A percentile compares a stretch with the other conserved stretches of the same genome.
Conservation (phyloP, 2,797 vertebrate species). For the Pipistrellus nathusii region DNA sequence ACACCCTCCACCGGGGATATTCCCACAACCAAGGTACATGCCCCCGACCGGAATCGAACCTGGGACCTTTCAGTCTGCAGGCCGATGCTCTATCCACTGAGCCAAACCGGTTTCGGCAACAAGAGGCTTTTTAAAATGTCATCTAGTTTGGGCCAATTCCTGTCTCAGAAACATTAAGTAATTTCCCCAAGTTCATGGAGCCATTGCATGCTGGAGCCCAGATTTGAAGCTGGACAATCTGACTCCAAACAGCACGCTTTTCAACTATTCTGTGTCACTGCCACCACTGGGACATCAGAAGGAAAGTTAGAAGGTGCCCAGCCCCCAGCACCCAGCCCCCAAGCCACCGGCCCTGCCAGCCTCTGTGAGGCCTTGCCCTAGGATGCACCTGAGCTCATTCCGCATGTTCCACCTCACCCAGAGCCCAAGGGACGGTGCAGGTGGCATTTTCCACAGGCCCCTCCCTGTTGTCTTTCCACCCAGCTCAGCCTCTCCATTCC, state of each 20-base stretch:
- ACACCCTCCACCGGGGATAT: too few species aligned
- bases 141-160: neutral
- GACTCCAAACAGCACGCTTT: neutral
- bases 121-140: neutral
- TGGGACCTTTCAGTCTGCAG: too few species aligned
- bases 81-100: too few species aligned
- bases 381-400: neutral
- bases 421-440: neutral
- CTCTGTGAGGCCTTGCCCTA: neutral
- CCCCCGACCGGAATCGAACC: too few species aligned
- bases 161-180: conserved; percentile 14
- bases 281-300: neutral
- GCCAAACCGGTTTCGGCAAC: neutral
- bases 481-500: neutral
- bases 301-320: neutral
- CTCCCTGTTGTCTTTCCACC: neutral
- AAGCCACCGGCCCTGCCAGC: neutral
- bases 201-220: neutral
- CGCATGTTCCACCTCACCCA: neutral
- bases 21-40: too few species aligned
- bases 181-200: neutral
- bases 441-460: neutral
- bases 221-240: neutral
- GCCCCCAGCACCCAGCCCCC: accelerated
- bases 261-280: neutral